Evolutionary conservation across 2,888 invertebrate genomes (phyloP).

Genomic region (Philereme transversata): DNA sequence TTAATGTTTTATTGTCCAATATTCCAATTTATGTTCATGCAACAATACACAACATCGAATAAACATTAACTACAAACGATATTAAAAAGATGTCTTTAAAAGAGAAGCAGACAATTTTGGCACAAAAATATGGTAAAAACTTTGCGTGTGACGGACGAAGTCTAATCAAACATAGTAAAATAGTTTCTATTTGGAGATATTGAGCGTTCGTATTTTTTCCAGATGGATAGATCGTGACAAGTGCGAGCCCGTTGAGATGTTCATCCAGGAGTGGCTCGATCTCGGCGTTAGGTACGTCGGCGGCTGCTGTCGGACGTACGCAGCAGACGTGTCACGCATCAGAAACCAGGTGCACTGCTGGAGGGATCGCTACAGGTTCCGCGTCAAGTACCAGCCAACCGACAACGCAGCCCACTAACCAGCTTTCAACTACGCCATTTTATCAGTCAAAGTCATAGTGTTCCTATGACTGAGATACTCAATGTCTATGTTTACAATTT

Average conservation of each 20-base stretch:
- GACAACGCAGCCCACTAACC: conserved; percentile 42
- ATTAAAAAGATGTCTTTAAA: conserved; percentile 5
- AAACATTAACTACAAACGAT: conserved; percentile 12
- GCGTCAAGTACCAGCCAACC: conserved; percentile 51
- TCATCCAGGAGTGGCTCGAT: conserved; percentile 91
- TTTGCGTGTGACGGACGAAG: background rate
- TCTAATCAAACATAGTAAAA: background rate
- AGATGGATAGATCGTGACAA: conserved; percentile 89
- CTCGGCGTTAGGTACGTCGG: conserved; percentile 93
- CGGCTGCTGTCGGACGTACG: conserved; percentile 95
- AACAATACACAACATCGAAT: conserved; percentile 12
- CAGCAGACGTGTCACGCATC: conserved; percentile 91
- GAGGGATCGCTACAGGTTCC: conserved; percentile 73
- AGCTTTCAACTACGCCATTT: conserved; percentile 15
- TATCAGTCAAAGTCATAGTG: conserved; percentile 28
- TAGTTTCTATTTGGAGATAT: background rate
- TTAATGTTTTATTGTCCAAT: conserved; percentile 6
- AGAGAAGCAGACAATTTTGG: background rate
- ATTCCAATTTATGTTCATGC: conserved; percentile 14
- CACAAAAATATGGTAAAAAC: background rate
- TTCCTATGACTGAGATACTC: conserved; percentile 31
- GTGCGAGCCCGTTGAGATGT: conserved; percentile 88
- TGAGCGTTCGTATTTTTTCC: conserved; percentile 42
- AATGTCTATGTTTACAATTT: conserved; percentile 9
- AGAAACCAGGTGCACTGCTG: conserved; percentile 84